phyloP scores from a whole-genome alignment of 2,797 vertebrate genomes.

The Percopsis omiscomaycus region DNA sequence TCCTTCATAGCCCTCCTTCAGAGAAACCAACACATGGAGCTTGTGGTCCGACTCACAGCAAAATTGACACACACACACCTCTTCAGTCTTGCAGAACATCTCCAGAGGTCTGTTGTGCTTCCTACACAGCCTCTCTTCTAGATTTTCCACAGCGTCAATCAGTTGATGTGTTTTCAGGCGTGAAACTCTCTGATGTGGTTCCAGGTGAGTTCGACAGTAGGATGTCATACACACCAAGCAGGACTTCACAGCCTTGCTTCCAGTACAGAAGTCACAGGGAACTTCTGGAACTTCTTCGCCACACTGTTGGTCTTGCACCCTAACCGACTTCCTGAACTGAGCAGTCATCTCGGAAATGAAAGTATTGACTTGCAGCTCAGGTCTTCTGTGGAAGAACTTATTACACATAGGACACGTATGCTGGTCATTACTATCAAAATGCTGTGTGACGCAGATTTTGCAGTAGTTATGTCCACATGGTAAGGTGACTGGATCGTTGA shows the following conservation, averaged over 20 bases:
- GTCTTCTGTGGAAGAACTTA: conserved; percentile 8
- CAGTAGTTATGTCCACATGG: conserved; percentile 42
- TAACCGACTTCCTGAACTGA: conserved; percentile 10
- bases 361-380: conserved; percentile 29
- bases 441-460: conserved; percentile 21
- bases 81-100: conserved; percentile 41
- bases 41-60: too few species aligned
- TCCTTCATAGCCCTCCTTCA: conserved; percentile 39
- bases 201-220: conserved; percentile 11
- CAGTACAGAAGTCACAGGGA: conserved; percentile 32
- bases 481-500: conserved; percentile 25
- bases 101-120: conserved; percentile 24
- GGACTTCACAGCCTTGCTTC: conserved; percentile 12
- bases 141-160: conserved; percentile 21
- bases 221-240: conserved; percentile 46
- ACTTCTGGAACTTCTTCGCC: not conserved
- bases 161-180: not conserved
- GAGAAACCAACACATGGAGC: conserved; percentile 5
- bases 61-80: too few species aligned
- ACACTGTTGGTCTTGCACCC: not conserved
- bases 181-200: conserved; percentile 8
- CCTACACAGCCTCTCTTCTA: conserved; percentile 33
- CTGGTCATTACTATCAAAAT: conserved; percentile 16
- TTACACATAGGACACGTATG: conserved; percentile 37
- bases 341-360: conserved; percentile 14